Conservation (phyloP, 2,888 invertebrate genomes). For the Himalopsyche kuldschensis region DNA sequence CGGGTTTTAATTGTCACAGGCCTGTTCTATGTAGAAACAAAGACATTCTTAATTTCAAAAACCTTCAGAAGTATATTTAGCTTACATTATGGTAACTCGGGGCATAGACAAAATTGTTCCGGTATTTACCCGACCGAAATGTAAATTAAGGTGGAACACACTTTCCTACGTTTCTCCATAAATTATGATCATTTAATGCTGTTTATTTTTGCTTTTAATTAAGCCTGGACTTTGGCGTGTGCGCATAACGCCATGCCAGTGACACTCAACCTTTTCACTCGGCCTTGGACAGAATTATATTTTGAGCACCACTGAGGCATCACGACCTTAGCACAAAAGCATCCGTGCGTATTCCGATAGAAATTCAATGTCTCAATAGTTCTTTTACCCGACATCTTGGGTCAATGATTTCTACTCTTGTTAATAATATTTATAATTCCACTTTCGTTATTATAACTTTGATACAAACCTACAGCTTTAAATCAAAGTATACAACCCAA, state of each 20-base stretch:
- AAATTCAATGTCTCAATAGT: neutral
- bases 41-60: too few species aligned
- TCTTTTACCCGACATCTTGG: neutral
- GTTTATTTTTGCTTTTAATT: neutral
- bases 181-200: neutral
- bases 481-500: too few species aligned
- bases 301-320: neutral
- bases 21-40: too few species aligned
- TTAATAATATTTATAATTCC: too few species aligned
- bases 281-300: neutral
- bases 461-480: too few species aligned
- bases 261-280: neutral
- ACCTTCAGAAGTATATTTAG: too few species aligned
- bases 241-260: neutral
- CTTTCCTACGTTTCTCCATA: neutral
- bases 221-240: neutral
- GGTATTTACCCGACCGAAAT: neutral
- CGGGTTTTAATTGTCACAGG: too few species aligned
- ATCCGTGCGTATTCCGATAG: neutral
- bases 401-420: neutral
- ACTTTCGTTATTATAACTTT: too few species aligned
- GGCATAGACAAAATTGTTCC: neutral
- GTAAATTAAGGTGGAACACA: neutral
- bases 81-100: neutral
- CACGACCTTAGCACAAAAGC: neutral